phyloP scores from a whole-genome alignment of 2,797 vertebrate genomes.

The Pterois miles region DNA sequence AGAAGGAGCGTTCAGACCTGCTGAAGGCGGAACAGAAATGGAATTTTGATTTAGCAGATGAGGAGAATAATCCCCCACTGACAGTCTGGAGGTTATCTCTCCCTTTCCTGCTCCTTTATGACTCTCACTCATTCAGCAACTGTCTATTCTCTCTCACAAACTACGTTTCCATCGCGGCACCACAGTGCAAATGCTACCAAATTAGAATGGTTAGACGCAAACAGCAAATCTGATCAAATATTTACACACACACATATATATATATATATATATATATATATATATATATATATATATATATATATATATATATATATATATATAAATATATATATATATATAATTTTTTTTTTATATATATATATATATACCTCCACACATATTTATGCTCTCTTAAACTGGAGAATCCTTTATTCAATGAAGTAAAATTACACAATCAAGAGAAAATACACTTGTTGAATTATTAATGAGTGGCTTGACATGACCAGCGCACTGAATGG shows the following conservation, averaged over 20 bases:
- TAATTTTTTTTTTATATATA: no score
- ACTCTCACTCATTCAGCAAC: conserved; percentile 19
- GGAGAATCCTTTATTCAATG: conserved; percentile 19
- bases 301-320: no score
- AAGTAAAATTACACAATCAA: conserved; percentile 30
- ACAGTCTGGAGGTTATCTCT: conserved; percentile 65
- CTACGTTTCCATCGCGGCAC: conserved; percentile 4
- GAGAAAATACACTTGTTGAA: conserved; percentile 35
- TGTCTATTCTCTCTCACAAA: not conserved
- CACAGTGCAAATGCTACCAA: conserved; percentile 10
- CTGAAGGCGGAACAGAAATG: conserved; percentile 67
- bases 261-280: no score
- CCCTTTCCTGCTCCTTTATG: conserved; percentile 7
- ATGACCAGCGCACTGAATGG: not conserved
- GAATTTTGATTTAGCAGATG: conserved; percentile 80
- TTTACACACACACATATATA: no score
- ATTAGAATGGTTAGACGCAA: conserved; percentile 20
- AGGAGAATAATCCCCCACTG: conserved; percentile 70
- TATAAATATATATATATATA: no score
- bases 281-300: no score
- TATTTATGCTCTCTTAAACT: conserved; percentile 33
- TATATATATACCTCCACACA: not conserved
- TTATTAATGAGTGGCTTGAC: conserved; percentile 29
- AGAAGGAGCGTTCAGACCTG: conserved; percentile 39
- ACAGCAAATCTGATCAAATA: conserved; percentile 46